A percentile compares a stretch with the other conserved stretches of the same genome.
Evolutionary conservation across 2,113 vertebrate genomes (phyloP).

Genomic region (Reinhardtius hippoglossoides): DNA sequence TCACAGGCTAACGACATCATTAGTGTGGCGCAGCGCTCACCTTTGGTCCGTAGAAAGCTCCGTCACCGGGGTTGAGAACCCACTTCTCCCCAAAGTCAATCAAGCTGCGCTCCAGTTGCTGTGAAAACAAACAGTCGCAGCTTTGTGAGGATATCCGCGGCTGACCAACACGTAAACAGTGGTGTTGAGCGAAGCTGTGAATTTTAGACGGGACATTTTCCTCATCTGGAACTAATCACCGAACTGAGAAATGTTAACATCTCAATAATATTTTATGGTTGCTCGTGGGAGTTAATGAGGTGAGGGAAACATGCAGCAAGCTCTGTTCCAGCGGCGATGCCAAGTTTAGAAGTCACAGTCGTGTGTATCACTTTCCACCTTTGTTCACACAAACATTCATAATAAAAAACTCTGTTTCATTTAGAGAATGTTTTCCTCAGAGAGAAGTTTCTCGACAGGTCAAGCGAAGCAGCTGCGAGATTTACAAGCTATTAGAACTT

Average conservation of each 20-base stretch:
- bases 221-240: slow-evolving; percentile 57
- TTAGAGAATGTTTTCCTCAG: slow-evolving; percentile 17
- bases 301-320: slow-evolving; percentile 32
- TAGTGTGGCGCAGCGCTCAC: slow-evolving; percentile 70
- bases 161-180: slow-evolving; percentile 39
- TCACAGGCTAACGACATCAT: not conserved
- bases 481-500: not conserved
- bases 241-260: slow-evolving; percentile 58
- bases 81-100: slow-evolving; percentile 96
- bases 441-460: not conserved
- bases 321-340: slow-evolving; percentile 21
- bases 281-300: slow-evolving; percentile 60
- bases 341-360: slow-evolving; percentile 25
- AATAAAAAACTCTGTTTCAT: slow-evolving; percentile 4
- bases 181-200: slow-evolving; percentile 26
- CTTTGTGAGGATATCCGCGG: slow-evolving; percentile 11
- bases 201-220: slow-evolving; percentile 41
- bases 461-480: slow-evolving; percentile 17
- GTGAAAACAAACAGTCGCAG: slow-evolving; percentile 48
- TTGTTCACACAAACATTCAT: slow-evolving; percentile 34
- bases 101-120: slow-evolving; percentile 99
- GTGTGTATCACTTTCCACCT: slow-evolving; percentile 33
- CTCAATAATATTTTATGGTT: slow-evolving; percentile 56
- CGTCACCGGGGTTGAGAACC: slow-evolving; percentile 96
- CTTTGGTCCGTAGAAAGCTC: slow-evolving; percentile 99